Percentiles rank a stretch among this genome's conserved stretches.
Evolutionary conservation across 2,888 invertebrate species (phyloP).

Genomic region (Cerastis rubricosa): DNA sequence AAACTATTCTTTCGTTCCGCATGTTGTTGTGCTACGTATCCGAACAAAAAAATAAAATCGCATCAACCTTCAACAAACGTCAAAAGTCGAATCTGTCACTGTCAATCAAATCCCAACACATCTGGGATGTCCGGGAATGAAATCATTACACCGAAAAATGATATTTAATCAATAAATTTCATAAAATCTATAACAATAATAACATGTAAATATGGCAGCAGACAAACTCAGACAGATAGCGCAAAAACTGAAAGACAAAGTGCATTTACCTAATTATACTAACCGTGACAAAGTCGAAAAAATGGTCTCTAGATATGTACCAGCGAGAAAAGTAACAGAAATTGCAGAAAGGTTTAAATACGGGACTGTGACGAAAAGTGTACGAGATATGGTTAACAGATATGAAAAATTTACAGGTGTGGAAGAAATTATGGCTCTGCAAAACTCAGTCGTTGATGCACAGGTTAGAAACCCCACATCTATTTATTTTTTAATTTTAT

Average conservation of each 20-base stretch:
- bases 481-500: not conserved
- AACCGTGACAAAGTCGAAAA: constrained; percentile 84
- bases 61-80: constrained; percentile 31
- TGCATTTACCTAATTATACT: constrained; percentile 77
- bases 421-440: constrained; percentile 94
- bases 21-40: constrained; percentile 12
- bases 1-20: not conserved
- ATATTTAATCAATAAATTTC: constrained; percentile 59
- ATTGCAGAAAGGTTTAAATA: constrained; percentile 85
- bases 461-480: constrained; percentile 82
- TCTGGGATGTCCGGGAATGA: constrained; percentile 60
- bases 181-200: constrained; percentile 66
- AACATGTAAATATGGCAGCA: constrained; percentile 87
- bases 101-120: constrained; percentile 60
- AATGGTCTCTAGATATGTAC: constrained; percentile 82
- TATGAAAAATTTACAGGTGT: constrained; percentile 95
- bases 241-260: constrained; percentile 82
- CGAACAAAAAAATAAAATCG: constrained; percentile 43
- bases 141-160: constrained; percentile 74
- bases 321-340: constrained; percentile 80
- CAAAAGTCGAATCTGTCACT: constrained; percentile 39
- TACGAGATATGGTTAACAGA: constrained; percentile 89
- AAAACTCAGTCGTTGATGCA: constrained; percentile 93
- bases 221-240: constrained; percentile 84
- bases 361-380: constrained; percentile 77